Percentiles rank a stretch among this genome's conserved stretches.
phyloP scores from a whole-genome alignment of 2,113 vertebrate species.

The Centrocercus urophasianus region DNA sequence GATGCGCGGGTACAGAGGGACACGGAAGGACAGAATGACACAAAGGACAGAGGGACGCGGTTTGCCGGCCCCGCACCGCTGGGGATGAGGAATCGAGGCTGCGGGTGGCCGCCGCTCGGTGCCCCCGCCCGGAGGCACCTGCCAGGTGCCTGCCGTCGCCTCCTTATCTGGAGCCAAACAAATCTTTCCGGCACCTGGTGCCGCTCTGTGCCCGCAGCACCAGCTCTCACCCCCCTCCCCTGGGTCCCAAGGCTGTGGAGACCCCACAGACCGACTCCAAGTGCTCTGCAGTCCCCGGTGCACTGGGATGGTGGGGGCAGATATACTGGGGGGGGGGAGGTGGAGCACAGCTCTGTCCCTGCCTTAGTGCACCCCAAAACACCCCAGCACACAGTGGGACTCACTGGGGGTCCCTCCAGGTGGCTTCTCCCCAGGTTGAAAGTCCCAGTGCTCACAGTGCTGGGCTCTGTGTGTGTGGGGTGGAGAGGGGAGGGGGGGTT shows the following conservation, averaged over 20 bases:
- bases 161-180: slow-evolving; percentile 60
- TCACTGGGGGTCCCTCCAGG: neutral
- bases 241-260: neutral
- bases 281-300: accelerated
- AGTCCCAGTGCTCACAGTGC: accelerated
- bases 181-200: neutral
- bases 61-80: neutral
- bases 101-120: neutral
- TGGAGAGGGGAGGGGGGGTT: neutral
- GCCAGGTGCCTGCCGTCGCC: neutral
- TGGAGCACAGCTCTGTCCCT: neutral
- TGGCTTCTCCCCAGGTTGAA: accelerated
- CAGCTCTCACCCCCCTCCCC: accelerated
- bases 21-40: neutral
- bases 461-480: neutral
- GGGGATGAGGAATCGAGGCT: accelerated
- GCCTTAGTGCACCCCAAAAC: neutral
- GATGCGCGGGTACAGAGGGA: too few relatives aligned
- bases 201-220: neutral
- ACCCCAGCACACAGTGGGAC: accelerated
- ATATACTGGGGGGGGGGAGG: accelerated
- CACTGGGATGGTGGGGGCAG: accelerated
- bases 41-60: neutral
- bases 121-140: neutral
- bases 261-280: neutral